Conservation (phyloP, 2,888 invertebrate genomes). For the Rotaria sp. region DNA sequence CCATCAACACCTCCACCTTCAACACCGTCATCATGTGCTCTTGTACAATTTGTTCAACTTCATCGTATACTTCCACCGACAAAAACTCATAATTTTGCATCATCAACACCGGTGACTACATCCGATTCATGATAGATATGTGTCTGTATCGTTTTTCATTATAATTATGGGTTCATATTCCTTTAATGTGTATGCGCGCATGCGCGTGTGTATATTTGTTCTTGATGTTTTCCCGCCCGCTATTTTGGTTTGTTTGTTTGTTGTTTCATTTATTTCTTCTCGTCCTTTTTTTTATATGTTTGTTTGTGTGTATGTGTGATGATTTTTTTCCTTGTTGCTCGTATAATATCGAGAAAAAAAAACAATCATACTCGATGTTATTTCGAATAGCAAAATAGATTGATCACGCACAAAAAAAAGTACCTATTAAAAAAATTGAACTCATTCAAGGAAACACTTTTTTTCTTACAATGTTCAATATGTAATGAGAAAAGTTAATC, state of each 20-base stretch:
- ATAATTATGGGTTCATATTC: not conserved
- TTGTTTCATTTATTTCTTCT: conserved; percentile 1
- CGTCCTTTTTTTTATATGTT: not conserved
- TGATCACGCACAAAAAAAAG: not conserved
- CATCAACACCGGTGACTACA: conserved; percentile 1
- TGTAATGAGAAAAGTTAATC: not conserved
- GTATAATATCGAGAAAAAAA: not conserved
- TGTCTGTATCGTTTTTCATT: not conserved
- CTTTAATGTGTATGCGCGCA: conserved; percentile 2
- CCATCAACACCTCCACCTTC: not conserved
- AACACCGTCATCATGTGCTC: not conserved
- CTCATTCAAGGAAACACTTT: not conserved
- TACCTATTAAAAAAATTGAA: not conserved
- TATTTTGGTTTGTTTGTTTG: conserved; percentile 15
- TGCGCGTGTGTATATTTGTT: conserved; percentile 7
- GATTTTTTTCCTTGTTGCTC: not conserved
- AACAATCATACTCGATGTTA: not conserved
- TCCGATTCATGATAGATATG: not conserved
- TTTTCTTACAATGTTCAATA: not conserved
- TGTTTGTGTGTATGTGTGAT: not conserved
- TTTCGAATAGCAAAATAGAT: conserved; percentile 4
- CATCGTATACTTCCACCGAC: not conserved
- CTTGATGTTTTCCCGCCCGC: not conserved
- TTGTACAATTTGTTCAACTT: not conserved
- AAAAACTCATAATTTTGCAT: not conserved